These are phyloP conservation scores for Melipona quadrifasciata DNA, from an alignment of 1,140 invertebrate genomes.

Conservation along the genomic window DNA sequence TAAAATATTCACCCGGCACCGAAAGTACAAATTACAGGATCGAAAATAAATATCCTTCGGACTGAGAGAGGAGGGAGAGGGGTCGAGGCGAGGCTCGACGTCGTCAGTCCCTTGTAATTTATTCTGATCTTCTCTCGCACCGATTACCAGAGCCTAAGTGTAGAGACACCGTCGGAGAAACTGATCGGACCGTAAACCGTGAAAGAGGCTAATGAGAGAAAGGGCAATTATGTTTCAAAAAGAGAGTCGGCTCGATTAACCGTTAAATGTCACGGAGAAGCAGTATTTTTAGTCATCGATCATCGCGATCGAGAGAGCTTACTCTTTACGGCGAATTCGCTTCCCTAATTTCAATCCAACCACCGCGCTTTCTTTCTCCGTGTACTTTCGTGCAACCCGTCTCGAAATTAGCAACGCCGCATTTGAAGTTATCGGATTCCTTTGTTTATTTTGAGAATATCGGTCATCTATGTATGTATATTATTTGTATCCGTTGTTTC, in stretches of 20 bases:
- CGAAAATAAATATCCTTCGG: conserved; percentile 27
- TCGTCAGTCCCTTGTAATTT: conserved; percentile 4
- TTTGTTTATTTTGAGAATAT: neutral
- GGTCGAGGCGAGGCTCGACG: neutral
- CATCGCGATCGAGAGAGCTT: neutral
- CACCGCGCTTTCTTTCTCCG: no score
- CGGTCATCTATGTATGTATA: no score
- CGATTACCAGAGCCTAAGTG: conserved; percentile 27
- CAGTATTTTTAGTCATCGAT: conserved; percentile 59
- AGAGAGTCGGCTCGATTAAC: conserved; percentile 55
- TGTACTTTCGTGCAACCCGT: neutral
- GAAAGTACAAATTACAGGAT: conserved; percentile 15
- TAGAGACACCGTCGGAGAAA: neutral
- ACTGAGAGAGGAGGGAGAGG: no score
- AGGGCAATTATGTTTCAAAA: conserved; percentile 58
- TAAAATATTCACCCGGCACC: conserved; percentile 13
- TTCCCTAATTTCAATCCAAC: neutral
- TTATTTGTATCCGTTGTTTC: neutral
- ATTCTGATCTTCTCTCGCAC: conserved; percentile 42
- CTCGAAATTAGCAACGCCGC: neutral
- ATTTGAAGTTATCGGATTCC: neutral
- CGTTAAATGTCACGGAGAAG: conserved; percentile 60
- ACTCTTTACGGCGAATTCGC: neutral
- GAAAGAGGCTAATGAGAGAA: conserved; percentile 65
- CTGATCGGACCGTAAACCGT: conserved; percentile 60